Percentiles rank a stretch among this genome's conserved stretches.
Evolutionary conservation across 2,797 vertebrate species (phyloP).

Genomic region (Schizopygopsis pylzovi): DNA sequence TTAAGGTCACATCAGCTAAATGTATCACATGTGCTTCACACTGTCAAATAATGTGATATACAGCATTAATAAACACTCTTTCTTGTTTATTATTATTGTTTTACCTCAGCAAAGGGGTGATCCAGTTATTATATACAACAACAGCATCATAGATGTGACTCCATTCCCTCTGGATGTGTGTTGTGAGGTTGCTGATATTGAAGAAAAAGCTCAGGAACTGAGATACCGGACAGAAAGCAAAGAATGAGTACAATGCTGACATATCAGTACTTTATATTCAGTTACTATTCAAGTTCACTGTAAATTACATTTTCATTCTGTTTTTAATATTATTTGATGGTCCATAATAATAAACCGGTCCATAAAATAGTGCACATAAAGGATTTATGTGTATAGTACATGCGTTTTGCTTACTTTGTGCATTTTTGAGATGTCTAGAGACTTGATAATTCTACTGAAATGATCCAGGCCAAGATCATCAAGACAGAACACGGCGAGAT

Average conservation of each 20-base stretch:
- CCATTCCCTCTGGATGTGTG: slow-evolving; percentile 90
- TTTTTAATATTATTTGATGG: background rate
- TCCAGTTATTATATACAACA: slow-evolving; percentile 85
- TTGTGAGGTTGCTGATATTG: slow-evolving; percentile 80
- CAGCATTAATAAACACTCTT: background rate
- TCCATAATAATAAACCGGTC: background rate
- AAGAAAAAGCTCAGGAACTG: slow-evolving; percentile 95
- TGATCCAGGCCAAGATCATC: slow-evolving; percentile 83
- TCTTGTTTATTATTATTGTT: background rate
- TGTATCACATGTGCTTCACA: background rate
- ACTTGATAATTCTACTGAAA: slow-evolving; percentile 84
- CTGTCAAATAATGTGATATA: background rate
- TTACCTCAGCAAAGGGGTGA: slow-evolving; percentile 85
- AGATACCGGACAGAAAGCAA: slow-evolving; percentile 50
- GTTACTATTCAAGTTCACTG: background rate
- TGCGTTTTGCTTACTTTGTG: slow-evolving; percentile 76
- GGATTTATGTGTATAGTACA: background rate
- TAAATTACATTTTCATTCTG: background rate
- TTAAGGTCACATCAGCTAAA: background rate
- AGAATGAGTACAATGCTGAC: background rate
- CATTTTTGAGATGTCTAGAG: slow-evolving; percentile 83
- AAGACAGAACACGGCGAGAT: slow-evolving; percentile 85
- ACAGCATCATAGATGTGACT: slow-evolving; percentile 82
- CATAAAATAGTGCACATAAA: background rate
- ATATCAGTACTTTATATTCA: background rate